Percentiles rank a stretch among this genome's conserved stretches.
These are phyloP conservation scores for Samia ricini DNA, from an alignment of 1,140 invertebrate genomes.

Conservation along the genomic window DNA sequence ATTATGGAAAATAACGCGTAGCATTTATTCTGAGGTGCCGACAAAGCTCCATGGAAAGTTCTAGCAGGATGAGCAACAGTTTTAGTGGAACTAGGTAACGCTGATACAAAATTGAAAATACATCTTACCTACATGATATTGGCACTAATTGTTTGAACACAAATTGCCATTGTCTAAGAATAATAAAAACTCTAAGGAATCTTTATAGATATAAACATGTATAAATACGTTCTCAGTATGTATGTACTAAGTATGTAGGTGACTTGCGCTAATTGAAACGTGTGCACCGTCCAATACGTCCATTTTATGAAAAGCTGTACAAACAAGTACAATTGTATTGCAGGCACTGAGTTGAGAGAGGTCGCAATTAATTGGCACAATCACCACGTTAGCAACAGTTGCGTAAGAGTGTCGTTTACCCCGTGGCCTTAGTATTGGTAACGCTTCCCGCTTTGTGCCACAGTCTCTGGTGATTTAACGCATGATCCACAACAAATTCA, in stretches of 20 bases:
- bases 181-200: no score
- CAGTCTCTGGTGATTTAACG: constrained; percentile 5
- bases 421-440: constrained; percentile 60
- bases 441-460: constrained; percentile 31
- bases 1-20: no score
- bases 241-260: neutral
- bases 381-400: constrained; percentile 31
- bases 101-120: no score
- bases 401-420: constrained; percentile 71
- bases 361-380: constrained; percentile 36
- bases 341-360: constrained; percentile 15
- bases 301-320: constrained; percentile 10
- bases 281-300: constrained; percentile 6
- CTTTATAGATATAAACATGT: neutral
- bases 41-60: no score
- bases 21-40: no score
- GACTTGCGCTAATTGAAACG: constrained; percentile 29
- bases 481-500: neutral
- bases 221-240: neutral
- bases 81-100: no score
- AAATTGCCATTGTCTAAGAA: no score
- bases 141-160: no score
- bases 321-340: neutral
- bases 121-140: no score
- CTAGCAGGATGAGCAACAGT: no score